Conservation (phyloP, 2,888 invertebrate species). For the Trichacis sp. region DNA sequence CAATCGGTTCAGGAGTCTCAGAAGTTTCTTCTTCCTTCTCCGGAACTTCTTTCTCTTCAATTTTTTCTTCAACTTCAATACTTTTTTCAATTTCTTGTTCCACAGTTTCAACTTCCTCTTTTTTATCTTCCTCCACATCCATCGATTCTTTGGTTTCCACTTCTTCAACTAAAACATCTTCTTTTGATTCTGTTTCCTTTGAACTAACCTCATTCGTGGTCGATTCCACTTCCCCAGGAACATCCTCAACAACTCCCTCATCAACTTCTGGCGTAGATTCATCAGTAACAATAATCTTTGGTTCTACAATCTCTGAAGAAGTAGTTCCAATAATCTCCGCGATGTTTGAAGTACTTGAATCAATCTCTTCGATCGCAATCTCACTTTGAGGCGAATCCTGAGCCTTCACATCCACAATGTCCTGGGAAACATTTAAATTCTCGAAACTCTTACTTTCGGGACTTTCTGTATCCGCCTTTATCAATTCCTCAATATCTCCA, state of each 20-base stretch:
- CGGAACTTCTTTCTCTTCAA: slow-evolving; percentile 5
- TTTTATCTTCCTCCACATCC: neutral
- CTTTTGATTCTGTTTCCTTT: neutral
- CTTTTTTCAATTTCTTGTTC: slow-evolving; percentile 24
- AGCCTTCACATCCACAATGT: slow-evolving; percentile 68
- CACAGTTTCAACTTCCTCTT: neutral
- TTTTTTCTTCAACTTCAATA: slow-evolving; percentile 17
- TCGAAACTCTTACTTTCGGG: slow-evolving; percentile 69
- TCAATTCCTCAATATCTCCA: slow-evolving; percentile 65
- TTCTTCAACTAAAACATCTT: neutral
- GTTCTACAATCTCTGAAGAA: slow-evolving; percentile 53
- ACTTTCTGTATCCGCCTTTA: slow-evolving; percentile 63
- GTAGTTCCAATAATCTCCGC: slow-evolving; percentile 70
- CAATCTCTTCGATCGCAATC: slow-evolving; percentile 72
- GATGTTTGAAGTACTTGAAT: slow-evolving; percentile 71
- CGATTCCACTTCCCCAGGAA: neutral
- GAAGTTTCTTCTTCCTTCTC: slow-evolving; percentile 11
- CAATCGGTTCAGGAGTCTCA: no score
- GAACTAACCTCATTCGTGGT: neutral
- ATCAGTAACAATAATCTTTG: slow-evolving; percentile 48
- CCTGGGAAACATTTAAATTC: no score
- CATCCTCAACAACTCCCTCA: neutral
- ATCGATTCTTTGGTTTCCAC: neutral
- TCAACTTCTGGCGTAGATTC: slow-evolving; percentile 13
- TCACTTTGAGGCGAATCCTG: slow-evolving; percentile 70